phyloP scores from a whole-genome alignment of 1,140 invertebrate genomes.

The Tribolium madens region DNA sequence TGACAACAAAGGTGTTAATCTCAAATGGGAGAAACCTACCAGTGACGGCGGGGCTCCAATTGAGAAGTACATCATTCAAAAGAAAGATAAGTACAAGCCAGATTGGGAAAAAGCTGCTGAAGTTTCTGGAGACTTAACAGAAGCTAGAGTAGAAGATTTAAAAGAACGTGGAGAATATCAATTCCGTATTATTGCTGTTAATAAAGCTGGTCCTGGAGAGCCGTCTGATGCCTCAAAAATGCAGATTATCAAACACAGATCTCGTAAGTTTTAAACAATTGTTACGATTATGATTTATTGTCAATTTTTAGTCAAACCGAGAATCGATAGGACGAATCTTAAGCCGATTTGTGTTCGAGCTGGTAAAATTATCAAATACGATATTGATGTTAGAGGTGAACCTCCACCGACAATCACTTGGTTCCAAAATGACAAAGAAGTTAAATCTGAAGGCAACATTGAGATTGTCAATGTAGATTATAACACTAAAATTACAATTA shows the following conservation, averaged over 20 bases:
- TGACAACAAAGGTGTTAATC: constrained; percentile 91
- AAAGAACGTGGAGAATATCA: constrained; percentile 94
- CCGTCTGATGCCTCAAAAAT: constrained; percentile 95
- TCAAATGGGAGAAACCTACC: constrained; percentile 94
- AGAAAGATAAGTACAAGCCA: constrained; percentile 86
- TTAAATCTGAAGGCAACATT: constrained; percentile 77
- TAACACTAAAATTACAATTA: constrained; percentile 92
- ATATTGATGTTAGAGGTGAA: constrained; percentile 94
- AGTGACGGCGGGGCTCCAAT: constrained; percentile 95
- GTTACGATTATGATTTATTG: background rate
- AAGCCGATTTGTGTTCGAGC: constrained; percentile 91
- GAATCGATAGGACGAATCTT: constrained; percentile 94
- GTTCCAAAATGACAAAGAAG: constrained; percentile 74
- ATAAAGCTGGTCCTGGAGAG: constrained; percentile 94
- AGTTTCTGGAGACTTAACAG: constrained; percentile 82
- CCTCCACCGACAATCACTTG: constrained; percentile 93
- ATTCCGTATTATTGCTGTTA: constrained; percentile 95
- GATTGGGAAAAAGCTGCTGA: constrained; percentile 85
- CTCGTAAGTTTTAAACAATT: constrained; percentile 74
- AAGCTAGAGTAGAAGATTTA: constrained; percentile 86
- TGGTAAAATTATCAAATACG: constrained; percentile 92
- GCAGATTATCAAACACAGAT: constrained; percentile 91
- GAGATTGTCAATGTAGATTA: constrained; percentile 92
- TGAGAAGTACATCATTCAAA: constrained; percentile 97
- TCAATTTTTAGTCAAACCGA: constrained; percentile 86